These are phyloP conservation scores for Halcyon leucocephala DNA, from an alignment of 2,797 vertebrate genomes.

Conservation along the genomic window DNA sequence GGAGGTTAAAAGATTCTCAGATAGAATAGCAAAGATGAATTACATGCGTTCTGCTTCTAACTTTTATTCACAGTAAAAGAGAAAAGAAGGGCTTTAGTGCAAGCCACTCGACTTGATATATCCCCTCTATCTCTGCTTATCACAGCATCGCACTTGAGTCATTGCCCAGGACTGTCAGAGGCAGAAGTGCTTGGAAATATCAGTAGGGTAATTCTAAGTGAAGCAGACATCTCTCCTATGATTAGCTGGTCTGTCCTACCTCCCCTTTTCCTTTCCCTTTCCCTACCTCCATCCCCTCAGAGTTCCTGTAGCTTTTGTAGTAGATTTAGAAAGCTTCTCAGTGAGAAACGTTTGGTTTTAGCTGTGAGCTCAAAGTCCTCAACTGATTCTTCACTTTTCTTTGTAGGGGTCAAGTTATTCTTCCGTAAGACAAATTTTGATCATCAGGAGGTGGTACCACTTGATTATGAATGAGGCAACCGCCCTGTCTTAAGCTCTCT, in stretches of 20 bases:
- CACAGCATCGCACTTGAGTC: background rate
- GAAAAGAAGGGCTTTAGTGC: background rate
- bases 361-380: background rate
- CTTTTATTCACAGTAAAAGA: background rate
- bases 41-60: background rate
- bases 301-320: background rate
- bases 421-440: background rate
- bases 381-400: background rate
- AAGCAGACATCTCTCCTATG: background rate
- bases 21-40: background rate
- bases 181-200: background rate
- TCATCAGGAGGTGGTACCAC: background rate
- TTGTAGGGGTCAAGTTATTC: rapidly evolving
- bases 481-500: background rate
- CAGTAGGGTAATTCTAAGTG: background rate
- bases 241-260: background rate
- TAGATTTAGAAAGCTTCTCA: background rate
- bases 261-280: background rate
- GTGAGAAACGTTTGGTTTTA: background rate
- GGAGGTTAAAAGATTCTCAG: background rate
- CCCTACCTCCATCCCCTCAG: background rate
- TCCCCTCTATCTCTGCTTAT: background rate
- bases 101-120: background rate
- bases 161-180: background rate
- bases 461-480: background rate